A percentile compares a stretch with the other conserved stretches of the same genome.
Conservation (phyloP, 2,888 invertebrate genomes). For the Drosophila mimetica region DNA sequence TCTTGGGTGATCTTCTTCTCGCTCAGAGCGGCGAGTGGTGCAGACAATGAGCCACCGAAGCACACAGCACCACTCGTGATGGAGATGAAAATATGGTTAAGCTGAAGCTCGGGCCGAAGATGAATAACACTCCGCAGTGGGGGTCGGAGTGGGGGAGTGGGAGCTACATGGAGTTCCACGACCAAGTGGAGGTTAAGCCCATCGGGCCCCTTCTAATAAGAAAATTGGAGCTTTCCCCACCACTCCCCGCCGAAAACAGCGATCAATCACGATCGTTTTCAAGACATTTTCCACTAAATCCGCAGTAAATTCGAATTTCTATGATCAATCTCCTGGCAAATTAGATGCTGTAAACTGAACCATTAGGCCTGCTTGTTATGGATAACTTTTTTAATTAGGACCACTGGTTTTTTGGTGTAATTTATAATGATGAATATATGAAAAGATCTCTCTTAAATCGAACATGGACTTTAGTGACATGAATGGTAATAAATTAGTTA, state of each 20-base stretch:
- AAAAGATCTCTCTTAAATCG: too few species aligned
- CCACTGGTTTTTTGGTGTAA: too few species aligned
- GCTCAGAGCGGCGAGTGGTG: constrained; percentile 10
- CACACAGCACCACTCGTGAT: background rate
- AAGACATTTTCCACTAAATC: background rate
- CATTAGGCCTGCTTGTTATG: too few species aligned
- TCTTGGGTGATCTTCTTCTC: constrained; percentile 35
- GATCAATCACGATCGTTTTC: background rate
- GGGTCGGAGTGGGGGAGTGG: constrained; percentile 7
- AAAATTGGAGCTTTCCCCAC: background rate
- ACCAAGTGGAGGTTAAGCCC: constrained; percentile 14
- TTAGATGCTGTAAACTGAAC: background rate
- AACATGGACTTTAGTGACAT: too few species aligned
- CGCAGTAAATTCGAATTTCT: background rate
- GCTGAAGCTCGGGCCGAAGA: constrained; percentile 6
- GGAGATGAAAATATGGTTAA: constrained; percentile 14
- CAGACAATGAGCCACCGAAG: constrained; percentile 3
- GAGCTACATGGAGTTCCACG: background rate
- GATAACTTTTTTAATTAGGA: too few species aligned
- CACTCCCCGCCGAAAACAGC: background rate
- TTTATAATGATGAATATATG: too few species aligned
- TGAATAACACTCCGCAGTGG: constrained; percentile 17
- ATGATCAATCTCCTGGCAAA: background rate
- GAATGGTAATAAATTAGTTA: background rate
- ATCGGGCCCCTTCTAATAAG: constrained; percentile 19